These are phyloP conservation scores for Dicaeum eximium DNA, from an alignment of 2,113 vertebrate species.

Conservation along the genomic window DNA sequence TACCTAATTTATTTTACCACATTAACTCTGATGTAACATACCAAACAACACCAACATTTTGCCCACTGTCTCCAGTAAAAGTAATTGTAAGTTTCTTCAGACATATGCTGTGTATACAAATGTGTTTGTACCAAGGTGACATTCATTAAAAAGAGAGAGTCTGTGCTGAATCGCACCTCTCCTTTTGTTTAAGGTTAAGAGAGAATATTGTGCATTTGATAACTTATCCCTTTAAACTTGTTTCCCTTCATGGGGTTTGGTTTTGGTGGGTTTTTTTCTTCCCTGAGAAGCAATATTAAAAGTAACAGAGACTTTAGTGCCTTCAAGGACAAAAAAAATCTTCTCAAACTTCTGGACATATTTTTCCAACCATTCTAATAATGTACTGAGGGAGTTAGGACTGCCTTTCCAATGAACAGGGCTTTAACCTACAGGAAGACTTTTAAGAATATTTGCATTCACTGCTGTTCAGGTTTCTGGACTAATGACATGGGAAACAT, in stretches of 20 bases:
- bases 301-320: neutral
- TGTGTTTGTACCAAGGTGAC: neutral
- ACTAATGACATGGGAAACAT: neutral
- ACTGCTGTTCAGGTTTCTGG: neutral
- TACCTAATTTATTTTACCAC: neutral
- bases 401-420: neutral
- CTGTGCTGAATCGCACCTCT: neutral
- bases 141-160: neutral
- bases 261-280: neutral
- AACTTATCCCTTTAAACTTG: neutral
- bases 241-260: neutral
- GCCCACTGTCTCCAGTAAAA: neutral
- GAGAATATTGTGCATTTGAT: neutral
- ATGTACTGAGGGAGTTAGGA: neutral
- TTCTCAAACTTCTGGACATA: neutral
- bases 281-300: neutral
- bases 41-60: neutral
- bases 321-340: neutral
- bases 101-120: fast-evolving
- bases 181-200: neutral
- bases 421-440: neutral
- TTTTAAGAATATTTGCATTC: neutral
- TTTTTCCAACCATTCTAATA: neutral
- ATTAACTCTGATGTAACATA: neutral
- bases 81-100: neutral